Evolutionary conservation across 2,113 vertebrate genomes (phyloP).

Genomic region (Sylvia atricapilla): DNA sequence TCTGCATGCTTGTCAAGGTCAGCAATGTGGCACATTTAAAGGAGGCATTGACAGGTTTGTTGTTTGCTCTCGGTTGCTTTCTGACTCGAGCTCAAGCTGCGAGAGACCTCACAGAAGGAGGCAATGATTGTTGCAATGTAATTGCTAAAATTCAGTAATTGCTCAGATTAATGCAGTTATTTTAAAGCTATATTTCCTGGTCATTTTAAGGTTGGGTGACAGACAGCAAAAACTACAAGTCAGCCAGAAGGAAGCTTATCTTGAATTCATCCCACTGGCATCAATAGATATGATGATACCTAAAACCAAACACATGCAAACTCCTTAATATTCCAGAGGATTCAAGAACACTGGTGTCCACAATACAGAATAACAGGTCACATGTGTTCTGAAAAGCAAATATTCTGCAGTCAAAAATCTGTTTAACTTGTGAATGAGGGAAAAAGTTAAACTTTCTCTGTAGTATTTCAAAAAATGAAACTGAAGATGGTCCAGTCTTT

Average conservation of each 20-base stretch:
- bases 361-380: not conserved
- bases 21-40: not conserved
- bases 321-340: not conserved
- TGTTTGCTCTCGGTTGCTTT: not conserved
- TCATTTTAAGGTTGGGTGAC: not conserved
- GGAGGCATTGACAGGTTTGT: not conserved
- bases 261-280: not conserved
- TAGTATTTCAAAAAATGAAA: not conserved
- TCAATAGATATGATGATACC: not conserved
- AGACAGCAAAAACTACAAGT: not conserved
- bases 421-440: not conserved
- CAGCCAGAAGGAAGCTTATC: not conserved
- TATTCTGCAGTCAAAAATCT: not conserved
- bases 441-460: not conserved
- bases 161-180: not conserved
- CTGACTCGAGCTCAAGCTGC: not conserved
- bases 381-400: not conserved
- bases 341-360: not conserved
- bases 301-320: not conserved
- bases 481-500: not conserved
- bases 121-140: not conserved
- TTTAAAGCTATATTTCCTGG: not conserved
- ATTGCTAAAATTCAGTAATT: not conserved
- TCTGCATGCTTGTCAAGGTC: not conserved
- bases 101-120: not conserved